Base-by-base conservation (phyloP, 2,113 vertebrate genomes). In the Neodontobutis hainanensis region DNA sequence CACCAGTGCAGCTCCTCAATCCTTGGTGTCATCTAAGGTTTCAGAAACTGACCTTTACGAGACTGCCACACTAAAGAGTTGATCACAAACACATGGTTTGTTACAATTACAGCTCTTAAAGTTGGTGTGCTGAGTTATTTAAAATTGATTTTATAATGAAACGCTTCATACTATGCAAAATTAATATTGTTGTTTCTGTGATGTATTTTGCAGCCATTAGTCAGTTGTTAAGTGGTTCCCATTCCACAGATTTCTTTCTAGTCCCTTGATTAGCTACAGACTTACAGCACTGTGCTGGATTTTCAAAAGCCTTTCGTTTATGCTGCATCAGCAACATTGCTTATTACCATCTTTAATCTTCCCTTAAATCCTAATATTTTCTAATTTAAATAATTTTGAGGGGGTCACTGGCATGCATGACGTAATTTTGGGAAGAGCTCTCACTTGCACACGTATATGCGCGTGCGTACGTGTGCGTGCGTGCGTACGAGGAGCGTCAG, bases 401-500 rank as follows among this genome's bases (percentile, higher is more conserved):
- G 64, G 85, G 90, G 58, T 53, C 66, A 78, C 56, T 67, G 75
- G 80, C 79, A 82, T 78, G 80, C 59, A 91, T 92, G 87, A 92
- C 92, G 92, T 93, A 48, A 89, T 81, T 38, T 86, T 81, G 77
- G 85, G 84, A 87, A 83, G 78, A 49, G 76, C 83, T 86, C 68
- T 78, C 66, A 73, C 70, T 81, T 68, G 56, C 43, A 12, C 5
- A 34, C 42, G 40, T 65, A 47, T 43, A 14, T 14, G 43, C 36
- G 58, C 56, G 51, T 64, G 16, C 11, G 45, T 9, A 60, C 27
- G 65, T 57, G 68, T 15, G 60, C 44, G 70, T 12, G 66, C n/a
- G 59, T 12, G 68, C 8, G 76, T 16, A 65, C 57, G 65, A 78
- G 44, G 47, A 61, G 83, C 87, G 88, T 87, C 79, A 77, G 70